Base-by-base conservation (phyloP, 30 jellyfish, hydroid and myxozoan species). In the Chrysaora quinquecirrha region DNA sequence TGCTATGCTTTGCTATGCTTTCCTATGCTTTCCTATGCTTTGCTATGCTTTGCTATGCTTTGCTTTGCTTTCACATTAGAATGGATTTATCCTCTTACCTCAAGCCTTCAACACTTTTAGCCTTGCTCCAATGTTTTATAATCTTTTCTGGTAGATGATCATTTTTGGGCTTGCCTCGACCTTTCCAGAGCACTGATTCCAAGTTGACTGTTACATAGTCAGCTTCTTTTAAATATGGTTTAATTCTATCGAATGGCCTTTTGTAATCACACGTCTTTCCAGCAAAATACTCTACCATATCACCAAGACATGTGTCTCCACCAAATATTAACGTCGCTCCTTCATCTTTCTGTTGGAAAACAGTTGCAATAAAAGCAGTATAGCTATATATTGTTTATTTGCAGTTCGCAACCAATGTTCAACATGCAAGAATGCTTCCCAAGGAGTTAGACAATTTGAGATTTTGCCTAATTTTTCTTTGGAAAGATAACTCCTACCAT, bases 261-360 rank as follows among this genome's bases (percentile, higher is more conserved):
- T 30, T 65, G 78, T 65, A 65, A 30, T 65, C 63, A 65, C 78
- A 65, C 54, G 50, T 30, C 34, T 65, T 24, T 24, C 63, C 78
- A 14, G 78, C 78, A 4, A 65, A 30, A 30, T 30, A 30, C 20
- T 65, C 25, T 20, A 65, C 78, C 23, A 34, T 18, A 20, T 34
- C 78, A 3, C 50, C 30, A 24, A 65, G 23, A 30, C 58, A 21
- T 20, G 25, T 16, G 25, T 65, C 78, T 20, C 78, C 78, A 30
- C 78, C 78, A 65, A 65, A 65, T 24, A 65, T 30, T 20, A 65
- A 34, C 7, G 54, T 30, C 7, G 63, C 78, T 3, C 16, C 10
- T n/a, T 19, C 71, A 58, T 19, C 16, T n/a, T 58, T 19, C 71
- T 58, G 7, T 3, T 3, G 54, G 54, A 38, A 38, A 38, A n/a